Conservation (phyloP, 2,113 vertebrate species). For the Pluvialis apricaria region DNA sequence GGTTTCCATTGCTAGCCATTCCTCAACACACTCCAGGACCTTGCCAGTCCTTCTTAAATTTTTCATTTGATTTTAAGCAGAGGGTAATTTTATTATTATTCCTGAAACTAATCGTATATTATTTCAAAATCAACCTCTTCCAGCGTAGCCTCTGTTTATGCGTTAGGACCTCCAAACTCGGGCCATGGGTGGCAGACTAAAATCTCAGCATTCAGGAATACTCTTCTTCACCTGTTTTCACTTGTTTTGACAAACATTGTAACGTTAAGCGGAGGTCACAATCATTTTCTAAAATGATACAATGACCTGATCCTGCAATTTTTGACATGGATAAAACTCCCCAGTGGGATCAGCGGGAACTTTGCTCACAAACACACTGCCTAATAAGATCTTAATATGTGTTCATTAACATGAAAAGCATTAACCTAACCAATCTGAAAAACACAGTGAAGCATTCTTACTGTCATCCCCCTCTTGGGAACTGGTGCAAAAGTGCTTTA, state of each 20-base stretch:
- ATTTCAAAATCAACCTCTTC: neutral
- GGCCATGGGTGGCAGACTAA: neutral
- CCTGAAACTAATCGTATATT: neutral
- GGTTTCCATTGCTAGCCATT: neutral
- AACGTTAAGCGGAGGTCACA: neutral
- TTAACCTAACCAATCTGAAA: neutral
- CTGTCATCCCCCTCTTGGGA: neutral
- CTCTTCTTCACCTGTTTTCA: neutral
- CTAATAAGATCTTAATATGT: neutral
- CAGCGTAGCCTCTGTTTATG: neutral
- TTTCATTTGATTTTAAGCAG: conserved; percentile 11
- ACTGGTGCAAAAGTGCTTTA: neutral
- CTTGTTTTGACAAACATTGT: neutral
- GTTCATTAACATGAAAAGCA: conserved; percentile 8
- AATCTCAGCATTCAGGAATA: neutral
- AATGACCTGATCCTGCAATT: neutral
- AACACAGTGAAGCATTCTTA: neutral
- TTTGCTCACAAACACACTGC: neutral
- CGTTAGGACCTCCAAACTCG: neutral
- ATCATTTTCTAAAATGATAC: neutral
- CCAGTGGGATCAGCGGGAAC: neutral
- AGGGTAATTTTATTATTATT: neutral
- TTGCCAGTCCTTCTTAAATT: neutral
- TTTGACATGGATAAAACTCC: neutral
- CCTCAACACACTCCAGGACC: neutral